A percentile compares a stretch with the other conserved stretches of the same genome.
phyloP scores from a whole-genome alignment of 2,113 vertebrate genomes.

The Poecilia latipinna region DNA sequence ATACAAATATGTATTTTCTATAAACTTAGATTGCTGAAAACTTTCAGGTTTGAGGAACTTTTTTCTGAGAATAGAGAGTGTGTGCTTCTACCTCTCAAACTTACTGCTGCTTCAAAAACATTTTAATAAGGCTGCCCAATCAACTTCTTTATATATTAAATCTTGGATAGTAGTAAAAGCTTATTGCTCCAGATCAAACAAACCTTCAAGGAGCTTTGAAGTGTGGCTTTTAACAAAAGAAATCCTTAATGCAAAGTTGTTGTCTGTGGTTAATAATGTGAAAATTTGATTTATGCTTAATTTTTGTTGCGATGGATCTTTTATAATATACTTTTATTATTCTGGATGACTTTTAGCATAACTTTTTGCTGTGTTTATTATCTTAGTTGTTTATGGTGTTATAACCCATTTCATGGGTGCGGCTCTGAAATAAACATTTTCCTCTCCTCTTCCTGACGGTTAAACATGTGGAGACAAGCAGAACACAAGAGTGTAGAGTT shows the following conservation, averaged over 20 bases:
- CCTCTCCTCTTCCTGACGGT: conserved; percentile 23
- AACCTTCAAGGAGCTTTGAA: not conserved
- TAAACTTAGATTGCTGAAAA: not conserved
- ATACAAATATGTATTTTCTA: not conserved
- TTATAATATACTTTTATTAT: not conserved
- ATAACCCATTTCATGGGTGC: conserved; percentile 34
- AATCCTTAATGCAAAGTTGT: not conserved
- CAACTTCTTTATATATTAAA: no score
- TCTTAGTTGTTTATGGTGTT: not conserved
- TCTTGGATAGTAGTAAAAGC: not conserved
- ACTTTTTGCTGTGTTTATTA: not conserved
- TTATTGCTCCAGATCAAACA: not conserved
- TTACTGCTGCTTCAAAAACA: not conserved
- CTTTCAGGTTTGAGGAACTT: not conserved
- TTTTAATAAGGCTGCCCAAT: not conserved
- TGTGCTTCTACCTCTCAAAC: not conserved
- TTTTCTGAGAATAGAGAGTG: not conserved
- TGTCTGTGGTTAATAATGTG: not conserved
- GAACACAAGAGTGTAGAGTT: conserved; percentile 54
- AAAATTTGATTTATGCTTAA: not conserved
- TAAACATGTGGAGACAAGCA: conserved; percentile 57
- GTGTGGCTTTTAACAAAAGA: no score
- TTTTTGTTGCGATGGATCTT: not conserved
- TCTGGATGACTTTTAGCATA: not conserved
- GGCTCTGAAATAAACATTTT: conserved; percentile 32